Base-by-base conservation (phyloP, 2,888 invertebrate species). In the Drosophila sordidula region DNA sequence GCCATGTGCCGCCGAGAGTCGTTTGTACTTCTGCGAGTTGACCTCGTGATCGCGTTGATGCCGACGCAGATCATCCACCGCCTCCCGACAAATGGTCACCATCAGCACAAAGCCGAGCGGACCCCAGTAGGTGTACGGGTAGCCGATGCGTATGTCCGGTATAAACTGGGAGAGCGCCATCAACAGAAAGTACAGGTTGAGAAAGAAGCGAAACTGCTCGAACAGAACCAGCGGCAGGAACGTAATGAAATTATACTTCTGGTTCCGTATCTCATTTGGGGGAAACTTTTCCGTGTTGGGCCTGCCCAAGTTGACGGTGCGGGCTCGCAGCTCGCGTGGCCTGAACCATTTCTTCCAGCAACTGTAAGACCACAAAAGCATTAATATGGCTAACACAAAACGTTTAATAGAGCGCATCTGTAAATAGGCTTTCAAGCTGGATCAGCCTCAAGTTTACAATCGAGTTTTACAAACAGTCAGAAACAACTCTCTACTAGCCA, bases 131-230 rank as follows among this genome's bases (percentile, higher is more conserved):
- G 99, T 99, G 92, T 99, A 99, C 45, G 99, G 94, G 91, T 98
- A 98, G 2, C 99, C 99, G 89, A 99, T 98, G 83, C 97, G 94
- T 79, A 99, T 96, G 89, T 97, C 98, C 25, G 98, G 98, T 91
- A 99, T 97, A 93, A 99, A 99, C 93, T 99, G 99, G 89, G 98
- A 98, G 57, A 97, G 94, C 0, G 99, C 99, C 99, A 99, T 99
- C 64, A 99, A 94, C 78, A 99, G 94, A 93, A 99, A 99, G 92
- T 99, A 99, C 64, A 99, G 93, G 93, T 99, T 99, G 78, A 99
- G 94, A 93, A 99, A 99, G 93, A 99, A 99, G 88, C 98, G 97
- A 93, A 99, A 99, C 93, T 99, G 99, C 93, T 99, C 98, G 93
- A 96, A 99, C 72, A 99, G 94, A 68, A 99, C 99, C 93, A 97